Conservation (phyloP, 2,797 vertebrate genomes). For the Rhadinocentrus ornatus region DNA sequence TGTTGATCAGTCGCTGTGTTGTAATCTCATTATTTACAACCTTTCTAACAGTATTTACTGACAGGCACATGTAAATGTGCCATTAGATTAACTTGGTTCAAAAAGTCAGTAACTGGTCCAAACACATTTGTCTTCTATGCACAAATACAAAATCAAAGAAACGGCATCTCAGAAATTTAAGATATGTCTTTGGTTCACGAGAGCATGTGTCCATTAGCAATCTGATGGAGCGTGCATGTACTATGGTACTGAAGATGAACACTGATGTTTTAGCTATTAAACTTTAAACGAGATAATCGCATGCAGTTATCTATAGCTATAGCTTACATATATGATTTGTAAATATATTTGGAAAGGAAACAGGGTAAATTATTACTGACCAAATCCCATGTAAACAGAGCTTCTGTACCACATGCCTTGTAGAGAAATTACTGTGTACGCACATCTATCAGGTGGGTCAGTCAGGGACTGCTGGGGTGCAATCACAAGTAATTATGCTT, state of each 20-base stretch:
- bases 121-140: not conserved
- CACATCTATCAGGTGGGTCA: not conserved
- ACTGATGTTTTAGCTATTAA: not conserved
- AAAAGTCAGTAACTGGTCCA: not conserved
- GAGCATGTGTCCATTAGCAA: too few species aligned
- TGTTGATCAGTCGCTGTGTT: not conserved
- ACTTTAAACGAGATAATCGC: not conserved
- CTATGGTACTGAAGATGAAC: too few species aligned
- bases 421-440: not conserved
- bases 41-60: not conserved
- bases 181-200: not conserved
- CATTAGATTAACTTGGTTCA: not conserved
- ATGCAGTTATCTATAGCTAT: not conserved
- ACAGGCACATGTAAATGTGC: not conserved
- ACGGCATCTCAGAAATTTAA: not conserved
- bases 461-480: not conserved
- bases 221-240: too few species aligned
- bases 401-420: not conserved
- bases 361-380: not conserved
- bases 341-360: not conserved
- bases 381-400: not conserved
- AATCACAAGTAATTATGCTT: slow-evolving; percentile 25
- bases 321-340: not conserved
- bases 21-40: slow-evolving; percentile 10
- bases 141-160: not conserved